Conservation (phyloP, 2,888 invertebrate genomes). For the Copidosoma aretas region DNA sequence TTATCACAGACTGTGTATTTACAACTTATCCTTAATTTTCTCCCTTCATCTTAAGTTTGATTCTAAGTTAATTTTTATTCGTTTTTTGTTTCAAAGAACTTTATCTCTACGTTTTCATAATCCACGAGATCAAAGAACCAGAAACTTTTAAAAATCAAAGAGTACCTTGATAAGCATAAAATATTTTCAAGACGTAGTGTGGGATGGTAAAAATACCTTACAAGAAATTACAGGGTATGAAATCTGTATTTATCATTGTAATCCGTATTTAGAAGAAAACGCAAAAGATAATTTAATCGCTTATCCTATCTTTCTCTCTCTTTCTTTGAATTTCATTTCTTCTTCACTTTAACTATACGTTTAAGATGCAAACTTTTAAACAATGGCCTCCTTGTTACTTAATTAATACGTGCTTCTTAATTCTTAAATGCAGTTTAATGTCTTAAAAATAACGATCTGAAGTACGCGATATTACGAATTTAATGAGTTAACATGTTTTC, state of each 20-base stretch:
- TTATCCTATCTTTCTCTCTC: too few species aligned
- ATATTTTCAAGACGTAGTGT: conserved; percentile 23
- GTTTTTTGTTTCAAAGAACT: conserved; percentile 39
- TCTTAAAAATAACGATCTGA: conserved; percentile 27
- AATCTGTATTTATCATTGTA: conserved; percentile 29
- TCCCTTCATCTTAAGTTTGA: conserved; percentile 42
- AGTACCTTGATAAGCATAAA: conserved; percentile 34
- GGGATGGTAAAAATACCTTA: conserved; percentile 28
- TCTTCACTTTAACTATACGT: conserved; percentile 22
- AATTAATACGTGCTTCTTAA: conserved; percentile 26
- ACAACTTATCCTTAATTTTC: conserved; percentile 56
- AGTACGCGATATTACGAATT: conserved; percentile 19
- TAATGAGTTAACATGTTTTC: conserved; percentile 19
- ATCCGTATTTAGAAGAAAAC: conserved; percentile 7
- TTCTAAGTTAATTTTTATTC: conserved; percentile 33
- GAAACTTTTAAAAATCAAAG: conserved; percentile 31
- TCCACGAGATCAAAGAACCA: conserved; percentile 38
- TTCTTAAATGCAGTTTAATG: conserved; percentile 38
- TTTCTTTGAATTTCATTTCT: neutral
- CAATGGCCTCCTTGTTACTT: conserved; percentile 31
- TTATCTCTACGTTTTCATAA: conserved; percentile 36
- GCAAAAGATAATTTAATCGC: too few species aligned
- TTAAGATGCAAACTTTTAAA: conserved; percentile 27
- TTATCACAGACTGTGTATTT: conserved; percentile 64
- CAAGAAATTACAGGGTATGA: conserved; percentile 33